Evolutionary conservation across 1,140 invertebrate species (phyloP).

Genomic region (Tetramorium parvispinum): DNA sequence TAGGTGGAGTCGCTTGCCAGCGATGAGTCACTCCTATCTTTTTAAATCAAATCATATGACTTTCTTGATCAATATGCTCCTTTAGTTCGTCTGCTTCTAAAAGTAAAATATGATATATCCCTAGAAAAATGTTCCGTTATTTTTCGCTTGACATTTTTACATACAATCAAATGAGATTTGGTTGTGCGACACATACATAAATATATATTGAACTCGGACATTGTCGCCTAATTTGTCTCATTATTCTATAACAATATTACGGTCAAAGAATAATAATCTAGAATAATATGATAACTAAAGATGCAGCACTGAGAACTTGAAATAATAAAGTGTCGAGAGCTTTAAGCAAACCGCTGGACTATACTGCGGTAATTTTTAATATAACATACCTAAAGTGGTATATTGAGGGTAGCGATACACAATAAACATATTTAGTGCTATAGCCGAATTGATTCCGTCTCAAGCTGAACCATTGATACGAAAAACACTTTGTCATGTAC

Average conservation of each 20-base stretch:
- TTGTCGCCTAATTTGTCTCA: neutral
- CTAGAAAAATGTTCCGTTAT: neutral
- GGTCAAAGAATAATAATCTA: neutral
- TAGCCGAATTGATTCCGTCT: neutral
- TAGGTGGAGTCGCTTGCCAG: constrained; percentile 3
- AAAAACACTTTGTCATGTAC: neutral
- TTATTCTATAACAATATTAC: neutral
- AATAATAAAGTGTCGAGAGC: neutral
- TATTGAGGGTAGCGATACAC: neutral
- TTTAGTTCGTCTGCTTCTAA: neutral
- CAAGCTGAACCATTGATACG: neutral
- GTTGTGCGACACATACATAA: neutral
- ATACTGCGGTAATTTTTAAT: neutral
- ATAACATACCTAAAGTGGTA: neutral
- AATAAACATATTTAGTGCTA: neutral
- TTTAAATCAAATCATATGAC: neutral
- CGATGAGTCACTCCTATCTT: neutral
- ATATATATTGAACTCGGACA: neutral
- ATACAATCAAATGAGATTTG: neutral
- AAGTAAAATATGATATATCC: neutral
- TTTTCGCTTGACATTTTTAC: neutral
- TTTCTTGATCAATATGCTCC: neutral
- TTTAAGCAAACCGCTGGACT: neutral
- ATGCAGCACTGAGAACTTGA: neutral
- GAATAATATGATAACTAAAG: neutral